Conservation (phyloP, 2,113 vertebrate species). For the Oriolus oriolus region DNA sequence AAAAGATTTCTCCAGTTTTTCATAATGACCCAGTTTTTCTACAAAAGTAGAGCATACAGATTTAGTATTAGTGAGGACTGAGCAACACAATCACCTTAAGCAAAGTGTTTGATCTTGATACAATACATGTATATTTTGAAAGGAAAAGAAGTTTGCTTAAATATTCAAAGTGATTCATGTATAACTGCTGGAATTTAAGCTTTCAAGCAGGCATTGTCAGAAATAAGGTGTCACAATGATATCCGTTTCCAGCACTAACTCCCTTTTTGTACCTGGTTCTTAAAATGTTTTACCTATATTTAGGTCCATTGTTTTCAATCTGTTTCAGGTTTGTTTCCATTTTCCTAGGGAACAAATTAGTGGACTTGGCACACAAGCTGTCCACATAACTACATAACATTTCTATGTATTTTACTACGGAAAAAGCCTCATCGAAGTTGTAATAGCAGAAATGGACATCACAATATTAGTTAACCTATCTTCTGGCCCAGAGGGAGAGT, state of each 20-base stretch:
- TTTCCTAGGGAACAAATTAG: not conserved
- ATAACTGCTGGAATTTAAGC: not conserved
- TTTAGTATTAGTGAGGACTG: not conserved
- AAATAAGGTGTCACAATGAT: not conserved
- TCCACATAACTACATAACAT: not conserved
- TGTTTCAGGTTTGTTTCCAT: not conserved
- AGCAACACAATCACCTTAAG: not conserved
- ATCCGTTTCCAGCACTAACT: not conserved
- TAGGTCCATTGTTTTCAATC: not conserved
- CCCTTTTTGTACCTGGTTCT: not conserved
- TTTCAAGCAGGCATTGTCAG: not conserved
- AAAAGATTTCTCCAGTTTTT: not conserved
- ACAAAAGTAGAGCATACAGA: not conserved
- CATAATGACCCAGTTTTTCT: slow-evolving; percentile 14
- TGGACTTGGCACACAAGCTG: not conserved
- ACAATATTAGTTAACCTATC: not conserved
- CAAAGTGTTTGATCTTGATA: not conserved
- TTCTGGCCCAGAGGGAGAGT: not conserved
- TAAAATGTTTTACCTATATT: not conserved
- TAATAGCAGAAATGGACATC: not conserved
- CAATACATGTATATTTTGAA: not conserved
- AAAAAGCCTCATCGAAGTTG: not conserved
- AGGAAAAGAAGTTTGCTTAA: not conserved
- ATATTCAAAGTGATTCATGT: not conserved
- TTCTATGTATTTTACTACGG: not conserved